Evolutionary conservation across 1,140 invertebrate genomes (phyloP).

Genomic region (Brachystomella parvula): DNA sequence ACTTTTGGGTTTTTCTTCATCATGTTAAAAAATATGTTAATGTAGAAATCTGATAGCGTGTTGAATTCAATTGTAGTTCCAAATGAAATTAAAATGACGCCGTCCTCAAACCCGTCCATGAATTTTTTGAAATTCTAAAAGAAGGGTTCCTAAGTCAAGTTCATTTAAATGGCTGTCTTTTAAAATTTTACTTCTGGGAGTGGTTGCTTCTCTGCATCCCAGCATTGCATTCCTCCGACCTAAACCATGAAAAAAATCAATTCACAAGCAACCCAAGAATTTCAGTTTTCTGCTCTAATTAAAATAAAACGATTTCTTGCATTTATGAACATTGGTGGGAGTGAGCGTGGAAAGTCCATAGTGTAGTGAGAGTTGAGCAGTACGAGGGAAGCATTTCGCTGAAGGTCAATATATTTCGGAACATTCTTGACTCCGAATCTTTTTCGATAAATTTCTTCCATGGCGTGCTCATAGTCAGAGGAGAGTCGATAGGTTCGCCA

Average conservation of each 20-base stretch:
- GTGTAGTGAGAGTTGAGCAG: conserved; percentile 20
- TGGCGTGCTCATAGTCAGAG: background rate
- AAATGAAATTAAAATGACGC: conserved; percentile 29
- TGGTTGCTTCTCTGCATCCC: background rate
- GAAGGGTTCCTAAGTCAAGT: background rate
- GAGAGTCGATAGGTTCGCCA: background rate
- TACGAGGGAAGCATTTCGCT: conserved; percentile 18
- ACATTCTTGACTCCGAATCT: background rate
- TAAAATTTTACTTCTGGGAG: background rate
- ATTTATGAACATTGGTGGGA: conserved; percentile 18
- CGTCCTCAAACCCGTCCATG: conserved; percentile 23
- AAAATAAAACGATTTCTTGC: background rate
- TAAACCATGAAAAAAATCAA: conserved; percentile 16
- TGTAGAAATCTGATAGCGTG: conserved; percentile 7
- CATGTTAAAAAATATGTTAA: conserved; percentile 24
- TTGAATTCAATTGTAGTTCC: conserved; percentile 26
- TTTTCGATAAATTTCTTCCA: background rate
- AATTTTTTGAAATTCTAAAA: conserved; percentile 23
- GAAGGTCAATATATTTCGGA: conserved; percentile 13
- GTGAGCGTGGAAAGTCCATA: conserved; percentile 22
- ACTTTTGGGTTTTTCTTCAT: conserved; percentile 17
- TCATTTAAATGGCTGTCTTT: background rate
- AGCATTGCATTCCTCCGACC: conserved; percentile 19
- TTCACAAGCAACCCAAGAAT: background rate
- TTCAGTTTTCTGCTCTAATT: background rate